Evolutionary conservation across 1,140 invertebrate species (phyloP), one percentile per base, ranked within the genome.

Genomic region (Cryptotermes secundus): DNA sequence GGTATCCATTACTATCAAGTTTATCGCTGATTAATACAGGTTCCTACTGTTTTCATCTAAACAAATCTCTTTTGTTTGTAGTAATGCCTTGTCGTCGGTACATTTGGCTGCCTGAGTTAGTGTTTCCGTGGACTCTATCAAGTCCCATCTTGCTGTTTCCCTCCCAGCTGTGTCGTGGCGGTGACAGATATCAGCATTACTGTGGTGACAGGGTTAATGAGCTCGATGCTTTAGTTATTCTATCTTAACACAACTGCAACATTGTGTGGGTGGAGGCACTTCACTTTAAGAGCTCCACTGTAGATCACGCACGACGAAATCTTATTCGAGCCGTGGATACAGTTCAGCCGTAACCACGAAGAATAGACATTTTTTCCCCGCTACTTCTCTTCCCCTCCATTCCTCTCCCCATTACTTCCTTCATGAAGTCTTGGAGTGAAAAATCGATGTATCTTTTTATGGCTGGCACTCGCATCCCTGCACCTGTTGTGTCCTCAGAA

Each of bases 351-450:
- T 31, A 72, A 72, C 59, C 59, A 49, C 45, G 45, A 49, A 49
- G 45, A 22, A 49, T 12, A 72, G 26, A 31, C 59, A 31, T 72
- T 72, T 72, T 72, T 72, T 72, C 7, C 59, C 24, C 12, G 12
- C 38, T 42, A 42, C 16, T 42, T 42, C 38, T 49, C 3, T 49
- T 49, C 45, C 19, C 19, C 14, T 49, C 16, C 38, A 4, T 9
- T 72, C 9, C 14, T 72, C 59, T 9, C 14, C 31, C 59, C 31
- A 72, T 72, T 72, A 72, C 59, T 72, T 72, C 26, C 59, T 26
- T 72, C 59, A 72, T 72, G 59, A 72, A 72, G 59, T 72, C 59
- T n/a, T 72, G 59, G n/a, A 72, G 59, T 72, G 59, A 72, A 72
- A 72, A 72, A 72, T 72, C 59, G 59, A 72, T 72, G 59, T 31